These are phyloP conservation scores for Poecilia latipinna DNA, from an alignment of 2,113 vertebrate species.

Conservation along the genomic window DNA sequence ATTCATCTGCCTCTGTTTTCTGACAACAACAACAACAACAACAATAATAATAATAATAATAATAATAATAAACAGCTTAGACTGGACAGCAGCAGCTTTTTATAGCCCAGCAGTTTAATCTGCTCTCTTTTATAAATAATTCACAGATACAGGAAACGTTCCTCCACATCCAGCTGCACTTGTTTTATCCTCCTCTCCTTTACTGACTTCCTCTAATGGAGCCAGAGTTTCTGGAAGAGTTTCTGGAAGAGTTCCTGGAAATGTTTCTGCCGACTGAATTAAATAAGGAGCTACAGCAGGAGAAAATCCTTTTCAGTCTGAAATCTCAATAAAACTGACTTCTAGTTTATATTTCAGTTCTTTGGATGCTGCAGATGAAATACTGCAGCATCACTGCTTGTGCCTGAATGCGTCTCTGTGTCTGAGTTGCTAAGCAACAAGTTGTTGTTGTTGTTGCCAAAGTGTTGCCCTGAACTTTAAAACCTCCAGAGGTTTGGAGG, in stretches of 20 bases:
- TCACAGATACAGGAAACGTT: constrained; percentile 7
- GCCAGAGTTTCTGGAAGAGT: background rate
- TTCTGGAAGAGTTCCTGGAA: constrained; percentile 1
- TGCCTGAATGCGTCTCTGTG: background rate
- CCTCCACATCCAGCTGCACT: background rate
- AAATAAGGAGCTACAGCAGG: background rate
- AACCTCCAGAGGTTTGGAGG: background rate
- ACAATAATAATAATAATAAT: no score
- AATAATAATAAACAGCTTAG: background rate
- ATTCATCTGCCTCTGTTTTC: no score
- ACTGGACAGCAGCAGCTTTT: no score
- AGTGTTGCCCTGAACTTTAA: constrained; percentile 17
- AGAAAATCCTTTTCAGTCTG: no score
- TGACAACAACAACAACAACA: background rate
- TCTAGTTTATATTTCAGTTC: no score
- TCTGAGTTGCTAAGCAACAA: constrained; percentile 40
- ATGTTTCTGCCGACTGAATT: background rate
- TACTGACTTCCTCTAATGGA: background rate
- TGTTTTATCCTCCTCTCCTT: constrained; percentile 9
- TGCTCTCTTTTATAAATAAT: constrained; percentile 16
- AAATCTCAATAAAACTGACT: background rate
- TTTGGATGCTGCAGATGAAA: background rate
- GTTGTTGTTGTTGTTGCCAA: constrained; percentile 54
- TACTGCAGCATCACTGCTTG: background rate
- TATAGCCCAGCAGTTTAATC: background rate